Conservation (phyloP, 1,140 invertebrate genomes). For the Halesus radiatus region DNA sequence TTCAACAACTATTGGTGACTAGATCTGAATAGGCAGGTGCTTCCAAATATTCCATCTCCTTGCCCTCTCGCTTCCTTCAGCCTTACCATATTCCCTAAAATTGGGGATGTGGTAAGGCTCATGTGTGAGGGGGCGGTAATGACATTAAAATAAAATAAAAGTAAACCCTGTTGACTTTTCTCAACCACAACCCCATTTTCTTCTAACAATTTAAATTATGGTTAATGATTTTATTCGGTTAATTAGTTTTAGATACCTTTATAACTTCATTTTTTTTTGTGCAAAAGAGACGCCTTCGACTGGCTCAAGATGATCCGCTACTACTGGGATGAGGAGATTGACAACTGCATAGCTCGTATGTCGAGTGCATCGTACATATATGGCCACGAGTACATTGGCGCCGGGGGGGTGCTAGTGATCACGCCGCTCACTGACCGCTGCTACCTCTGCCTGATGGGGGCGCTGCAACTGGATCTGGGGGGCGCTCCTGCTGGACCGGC, state of each 20-base stretch:
- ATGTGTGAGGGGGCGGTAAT: no score
- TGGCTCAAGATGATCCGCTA: slow-evolving; percentile 90
- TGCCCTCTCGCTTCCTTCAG: no score
- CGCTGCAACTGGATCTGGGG: slow-evolving; percentile 85
- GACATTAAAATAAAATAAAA: no score
- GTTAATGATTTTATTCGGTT: not conserved
- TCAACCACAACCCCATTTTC: slow-evolving; percentile 3
- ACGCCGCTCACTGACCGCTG: slow-evolving; percentile 94
- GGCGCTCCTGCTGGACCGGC: slow-evolving; percentile 82
- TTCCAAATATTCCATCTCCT: no score
- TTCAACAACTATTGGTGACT: no score
- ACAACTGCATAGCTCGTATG: slow-evolving; percentile 80
- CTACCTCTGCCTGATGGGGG: slow-evolving; percentile 93
- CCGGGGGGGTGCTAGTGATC: slow-evolving; percentile 88
- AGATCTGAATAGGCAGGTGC: no score
- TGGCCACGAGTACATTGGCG: slow-evolving; percentile 96
- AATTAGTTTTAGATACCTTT: no score
- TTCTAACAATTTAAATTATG: no score
- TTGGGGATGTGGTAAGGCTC: no score
- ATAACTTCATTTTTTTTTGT: slow-evolving; percentile 56
- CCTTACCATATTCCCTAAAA: no score
- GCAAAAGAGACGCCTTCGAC: slow-evolving; percentile 90
- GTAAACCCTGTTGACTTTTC: no score
- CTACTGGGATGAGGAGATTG: slow-evolving; percentile 63
- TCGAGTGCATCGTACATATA: slow-evolving; percentile 92